phyloP scores from a whole-genome alignment of 2,113 vertebrate genomes.

The Dasyprocta punctata region DNA sequence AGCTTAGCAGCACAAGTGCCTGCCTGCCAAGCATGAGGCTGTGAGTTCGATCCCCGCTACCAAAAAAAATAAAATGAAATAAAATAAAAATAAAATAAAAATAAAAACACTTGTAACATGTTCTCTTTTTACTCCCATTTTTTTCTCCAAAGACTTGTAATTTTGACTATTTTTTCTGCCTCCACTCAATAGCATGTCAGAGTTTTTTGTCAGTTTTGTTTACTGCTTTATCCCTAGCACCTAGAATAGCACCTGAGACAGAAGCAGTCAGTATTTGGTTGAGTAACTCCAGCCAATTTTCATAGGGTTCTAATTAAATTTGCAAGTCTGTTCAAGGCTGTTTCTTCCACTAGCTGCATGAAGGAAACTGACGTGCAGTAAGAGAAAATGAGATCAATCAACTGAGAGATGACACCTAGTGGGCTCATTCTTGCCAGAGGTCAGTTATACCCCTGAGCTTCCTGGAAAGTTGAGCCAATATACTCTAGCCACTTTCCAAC shows the following conservation, averaged over 20 bases:
- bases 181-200: not conserved
- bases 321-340: not conserved
- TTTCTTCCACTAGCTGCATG: not conserved
- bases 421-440: not conserved
- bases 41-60: too few relatives aligned
- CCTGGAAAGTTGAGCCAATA: not conserved
- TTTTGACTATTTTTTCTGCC: not conserved
- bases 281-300: not conserved
- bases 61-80: too few relatives aligned
- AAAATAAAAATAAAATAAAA: too few relatives aligned
- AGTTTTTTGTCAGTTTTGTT: not conserved
- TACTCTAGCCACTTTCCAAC: not conserved
- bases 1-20: too few relatives aligned
- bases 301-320: not conserved
- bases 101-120: not conserved
- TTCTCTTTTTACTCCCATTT: not conserved
- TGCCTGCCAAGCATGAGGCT: too few relatives aligned
- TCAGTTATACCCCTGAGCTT: not conserved
- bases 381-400: not conserved
- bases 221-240: not conserved
- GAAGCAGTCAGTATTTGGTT: not conserved
- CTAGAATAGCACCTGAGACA: not conserved
- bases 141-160: not conserved
- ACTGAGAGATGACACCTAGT: too few relatives aligned
- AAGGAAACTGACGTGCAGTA: not conserved